Evolutionary conservation across 2,113 vertebrate genomes (phyloP).

Genomic region (Thalassoma bifasciatum): DNA sequence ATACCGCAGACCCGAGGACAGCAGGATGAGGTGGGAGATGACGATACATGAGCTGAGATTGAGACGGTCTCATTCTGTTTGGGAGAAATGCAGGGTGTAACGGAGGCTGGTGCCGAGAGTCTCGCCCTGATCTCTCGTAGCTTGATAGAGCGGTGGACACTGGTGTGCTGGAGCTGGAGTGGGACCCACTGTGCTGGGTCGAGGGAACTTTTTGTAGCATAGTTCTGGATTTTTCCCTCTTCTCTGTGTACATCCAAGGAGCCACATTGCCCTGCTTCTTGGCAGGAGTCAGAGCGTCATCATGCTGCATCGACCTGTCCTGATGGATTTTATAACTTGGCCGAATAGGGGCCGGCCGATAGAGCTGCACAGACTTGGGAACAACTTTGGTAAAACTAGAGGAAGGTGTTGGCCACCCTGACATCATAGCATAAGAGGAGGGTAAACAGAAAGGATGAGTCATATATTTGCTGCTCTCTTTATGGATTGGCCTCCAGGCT

Average conservation of each 20-base stretch:
- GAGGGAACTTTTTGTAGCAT: slow-evolving; percentile 66
- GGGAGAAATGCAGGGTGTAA: slow-evolving; percentile 62
- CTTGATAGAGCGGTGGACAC: slow-evolving; percentile 54
- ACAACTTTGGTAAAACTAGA: slow-evolving; percentile 82
- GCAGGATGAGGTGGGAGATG: slow-evolving; percentile 66
- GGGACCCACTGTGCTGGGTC: slow-evolving; percentile 67
- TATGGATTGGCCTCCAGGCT: slow-evolving; percentile 51
- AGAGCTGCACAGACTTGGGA: slow-evolving; percentile 70
- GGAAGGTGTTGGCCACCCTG: slow-evolving; percentile 63
- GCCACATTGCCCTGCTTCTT: slow-evolving; percentile 63
- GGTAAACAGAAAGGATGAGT: slow-evolving; percentile 21
- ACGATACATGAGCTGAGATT: slow-evolving; percentile 72
- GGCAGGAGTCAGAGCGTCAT: slow-evolving; percentile 38
- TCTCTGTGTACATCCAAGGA: slow-evolving; percentile 64
- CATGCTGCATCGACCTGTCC: slow-evolving; percentile 42
- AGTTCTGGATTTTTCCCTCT: slow-evolving; percentile 77
- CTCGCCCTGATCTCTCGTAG: slow-evolving; percentile 68
- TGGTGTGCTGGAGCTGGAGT: slow-evolving; percentile 43
- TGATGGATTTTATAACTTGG: slow-evolving; percentile 62
- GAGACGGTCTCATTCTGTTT: slow-evolving; percentile 72
- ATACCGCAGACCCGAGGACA: slow-evolving; percentile 66
- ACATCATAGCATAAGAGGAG: slow-evolving; percentile 32
- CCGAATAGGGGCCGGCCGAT: slow-evolving; percentile 71
- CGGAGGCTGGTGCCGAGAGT: slow-evolving; percentile 54
- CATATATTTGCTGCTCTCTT: slow-evolving; percentile 39